Conservation (phyloP, 1,140 invertebrate genomes). For the Goniozus legneri region DNA sequence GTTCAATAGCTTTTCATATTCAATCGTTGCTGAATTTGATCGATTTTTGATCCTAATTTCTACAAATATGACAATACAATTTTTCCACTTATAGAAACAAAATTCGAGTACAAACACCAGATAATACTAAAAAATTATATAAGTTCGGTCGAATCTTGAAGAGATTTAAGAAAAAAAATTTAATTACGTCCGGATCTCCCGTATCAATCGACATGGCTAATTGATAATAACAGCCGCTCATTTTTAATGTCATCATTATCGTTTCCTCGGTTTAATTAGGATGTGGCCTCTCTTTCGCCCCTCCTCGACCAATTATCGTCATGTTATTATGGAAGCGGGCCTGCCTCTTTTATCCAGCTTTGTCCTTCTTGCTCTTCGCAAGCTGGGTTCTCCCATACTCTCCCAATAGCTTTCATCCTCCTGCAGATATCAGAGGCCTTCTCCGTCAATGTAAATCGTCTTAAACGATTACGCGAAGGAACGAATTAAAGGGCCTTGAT, state of each 20-base stretch:
- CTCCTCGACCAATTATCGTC: conserved; percentile 32
- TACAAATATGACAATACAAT: too few species aligned
- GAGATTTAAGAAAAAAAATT: background rate
- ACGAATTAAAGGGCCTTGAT: background rate
- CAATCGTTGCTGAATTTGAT: background rate
- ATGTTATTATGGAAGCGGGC: conserved; percentile 30
- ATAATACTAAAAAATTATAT: background rate
- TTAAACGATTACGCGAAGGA: background rate
- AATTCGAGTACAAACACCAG: background rate
- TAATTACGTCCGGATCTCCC: conserved; percentile 20
- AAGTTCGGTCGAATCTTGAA: background rate
- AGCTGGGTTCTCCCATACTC: background rate
- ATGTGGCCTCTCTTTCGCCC: conserved; percentile 33
- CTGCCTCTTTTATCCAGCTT: conserved; percentile 22
- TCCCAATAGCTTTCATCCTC: background rate
- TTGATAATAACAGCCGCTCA: conserved; percentile 44
- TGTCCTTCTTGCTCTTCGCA: background rate
- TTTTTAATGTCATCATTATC: conserved; percentile 37
- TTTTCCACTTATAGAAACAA: too few species aligned
- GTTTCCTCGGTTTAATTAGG: conserved; percentile 41
- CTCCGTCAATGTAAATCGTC: background rate
- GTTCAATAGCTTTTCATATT: too few species aligned
- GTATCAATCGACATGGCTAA: conserved; percentile 39
- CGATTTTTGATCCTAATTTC: background rate
- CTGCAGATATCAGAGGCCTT: too few species aligned